A percentile compares a stretch with the other conserved stretches of the same genome.
Conservation (phyloP, 2,888 invertebrate species). For the Epirrita christyi region DNA sequence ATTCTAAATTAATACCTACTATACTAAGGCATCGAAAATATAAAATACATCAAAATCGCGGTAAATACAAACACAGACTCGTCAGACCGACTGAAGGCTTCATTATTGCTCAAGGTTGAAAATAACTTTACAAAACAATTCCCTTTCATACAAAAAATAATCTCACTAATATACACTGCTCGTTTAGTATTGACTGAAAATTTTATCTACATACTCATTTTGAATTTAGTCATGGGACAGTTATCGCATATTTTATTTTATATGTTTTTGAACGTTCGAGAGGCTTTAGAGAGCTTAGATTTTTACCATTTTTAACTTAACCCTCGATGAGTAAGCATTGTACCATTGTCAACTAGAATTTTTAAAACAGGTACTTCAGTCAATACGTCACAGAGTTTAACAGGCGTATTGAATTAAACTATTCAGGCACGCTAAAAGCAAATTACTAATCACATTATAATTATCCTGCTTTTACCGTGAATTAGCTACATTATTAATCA, state of each 20-base stretch:
- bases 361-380: constrained; percentile 11
- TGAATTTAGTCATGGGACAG: background rate
- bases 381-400: constrained; percentile 14
- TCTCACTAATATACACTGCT: constrained; percentile 17
- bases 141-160: constrained; percentile 39
- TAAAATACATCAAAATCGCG: constrained; percentile 22
- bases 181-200: constrained; percentile 23
- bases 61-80: constrained; percentile 41
- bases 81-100: constrained; percentile 72
- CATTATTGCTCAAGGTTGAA: constrained; percentile 71
- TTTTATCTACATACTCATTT: background rate
- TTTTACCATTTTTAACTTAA: too few relatives aligned
- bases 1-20: constrained; percentile 14
- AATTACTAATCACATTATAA: constrained; percentile 35
- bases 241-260: too few relatives aligned
- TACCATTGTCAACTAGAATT: background rate
- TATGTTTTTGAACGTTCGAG: background rate
- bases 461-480: constrained; percentile 35
- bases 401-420: constrained; percentile 24
- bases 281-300: too few relatives aligned
- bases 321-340: too few relatives aligned
- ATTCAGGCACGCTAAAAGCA: constrained; percentile 38
- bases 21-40: constrained; percentile 24
- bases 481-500: constrained; percentile 23
- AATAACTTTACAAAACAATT: constrained; percentile 44